A percentile compares a stretch with the other conserved stretches of the same genome.
Conservation (phyloP, 2,888 invertebrate species). For the Thymelicus lineola region DNA sequence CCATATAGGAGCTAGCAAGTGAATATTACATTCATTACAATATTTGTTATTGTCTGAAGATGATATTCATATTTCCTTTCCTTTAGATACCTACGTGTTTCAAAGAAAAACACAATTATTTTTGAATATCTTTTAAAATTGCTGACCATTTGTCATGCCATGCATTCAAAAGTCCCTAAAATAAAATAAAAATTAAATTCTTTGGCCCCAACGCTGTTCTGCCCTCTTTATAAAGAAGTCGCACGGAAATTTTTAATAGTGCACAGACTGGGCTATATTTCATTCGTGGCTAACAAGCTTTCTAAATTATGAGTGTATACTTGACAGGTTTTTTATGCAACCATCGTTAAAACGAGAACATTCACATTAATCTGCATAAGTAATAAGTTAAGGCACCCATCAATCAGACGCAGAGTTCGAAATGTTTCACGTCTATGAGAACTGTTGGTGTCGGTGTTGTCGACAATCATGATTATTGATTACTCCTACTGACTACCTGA, state of each 20-base stretch:
- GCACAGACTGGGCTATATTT: slow-evolving; percentile 22
- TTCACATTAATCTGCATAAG: slow-evolving; percentile 33
- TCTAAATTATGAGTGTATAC: slow-evolving; percentile 28
- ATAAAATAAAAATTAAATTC: neutral
- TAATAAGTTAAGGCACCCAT: slow-evolving; percentile 24
- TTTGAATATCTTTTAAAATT: neutral
- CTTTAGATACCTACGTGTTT: too few species aligned
- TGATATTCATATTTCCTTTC: too few species aligned
- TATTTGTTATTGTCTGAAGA: too few species aligned
- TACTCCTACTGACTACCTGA: neutral
- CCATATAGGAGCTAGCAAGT: too few species aligned
- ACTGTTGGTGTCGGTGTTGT: slow-evolving; percentile 4
- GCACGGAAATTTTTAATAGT: slow-evolving; percentile 33
- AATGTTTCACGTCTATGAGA: too few species aligned
- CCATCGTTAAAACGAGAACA: slow-evolving; percentile 31
- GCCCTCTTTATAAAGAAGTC: slow-evolving; percentile 10
- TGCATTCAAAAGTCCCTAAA: neutral
- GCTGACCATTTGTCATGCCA: neutral
- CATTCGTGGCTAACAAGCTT: slow-evolving; percentile 23
- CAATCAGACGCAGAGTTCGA: slow-evolving; percentile 33
- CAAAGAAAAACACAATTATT: too few species aligned
- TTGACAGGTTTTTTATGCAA: slow-evolving; percentile 32
- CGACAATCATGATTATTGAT: slow-evolving; percentile 17
- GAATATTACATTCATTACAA: too few species aligned
- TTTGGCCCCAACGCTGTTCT: slow-evolving; percentile 2